These are phyloP conservation scores for Bradypus variegatus DNA, from an alignment of 2,797 vertebrate genomes.

Conservation along the genomic window DNA sequence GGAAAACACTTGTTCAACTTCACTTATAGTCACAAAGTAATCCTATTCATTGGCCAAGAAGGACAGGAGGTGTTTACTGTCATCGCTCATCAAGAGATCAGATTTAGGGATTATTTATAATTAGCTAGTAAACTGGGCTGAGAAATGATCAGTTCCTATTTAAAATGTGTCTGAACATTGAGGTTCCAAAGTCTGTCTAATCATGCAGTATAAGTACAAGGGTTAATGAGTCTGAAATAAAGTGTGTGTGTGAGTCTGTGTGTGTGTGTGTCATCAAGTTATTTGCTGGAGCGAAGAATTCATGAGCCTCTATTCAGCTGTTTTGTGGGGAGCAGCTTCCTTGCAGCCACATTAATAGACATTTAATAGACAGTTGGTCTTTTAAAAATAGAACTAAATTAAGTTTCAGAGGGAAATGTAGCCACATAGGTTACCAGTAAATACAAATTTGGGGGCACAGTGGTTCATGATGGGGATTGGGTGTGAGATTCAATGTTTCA, in stretches of 20 bases:
- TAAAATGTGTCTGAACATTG: neutral
- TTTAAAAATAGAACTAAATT: neutral
- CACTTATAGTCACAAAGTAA: neutral
- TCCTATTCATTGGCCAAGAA: neutral
- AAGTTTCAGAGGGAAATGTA: neutral
- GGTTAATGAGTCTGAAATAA: neutral
- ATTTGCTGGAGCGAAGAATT: conserved; percentile 8
- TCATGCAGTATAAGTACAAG: neutral
- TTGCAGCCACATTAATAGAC: neutral
- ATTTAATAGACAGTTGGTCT: neutral
- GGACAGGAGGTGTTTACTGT: neutral
- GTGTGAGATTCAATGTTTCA: neutral
- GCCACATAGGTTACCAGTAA: neutral
- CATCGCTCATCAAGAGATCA: neutral
- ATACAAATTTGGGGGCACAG: neutral
- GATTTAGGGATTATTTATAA: conserved; percentile 5
- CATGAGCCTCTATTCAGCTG: neutral
- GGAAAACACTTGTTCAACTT: neutral
- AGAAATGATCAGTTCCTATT: neutral
- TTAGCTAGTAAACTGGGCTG: neutral
- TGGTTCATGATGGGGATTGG: neutral
- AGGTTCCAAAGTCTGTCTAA: neutral
- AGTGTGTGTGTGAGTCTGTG: neutral
- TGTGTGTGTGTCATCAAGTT: neutral
- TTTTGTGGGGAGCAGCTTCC: neutral